Conservation (phyloP, 2,797 vertebrate genomes). For the Champsocephalus gunnari region DNA sequence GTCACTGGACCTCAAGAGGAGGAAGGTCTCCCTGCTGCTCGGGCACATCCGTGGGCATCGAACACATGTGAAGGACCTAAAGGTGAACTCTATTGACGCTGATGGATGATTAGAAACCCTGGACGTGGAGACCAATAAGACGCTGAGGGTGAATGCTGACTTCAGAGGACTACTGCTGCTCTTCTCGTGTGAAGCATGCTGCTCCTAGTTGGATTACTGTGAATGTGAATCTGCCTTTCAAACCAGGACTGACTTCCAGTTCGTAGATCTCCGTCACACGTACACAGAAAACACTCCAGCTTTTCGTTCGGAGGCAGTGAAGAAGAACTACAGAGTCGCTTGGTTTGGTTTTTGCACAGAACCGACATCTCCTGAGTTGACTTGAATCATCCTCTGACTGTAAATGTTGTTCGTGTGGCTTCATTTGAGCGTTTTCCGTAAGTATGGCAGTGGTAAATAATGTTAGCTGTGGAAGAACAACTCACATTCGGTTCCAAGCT, state of each 20-base stretch:
- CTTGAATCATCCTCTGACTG: conserved; percentile 56
- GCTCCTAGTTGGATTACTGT: too few relatives aligned
- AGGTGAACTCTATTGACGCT: neutral
- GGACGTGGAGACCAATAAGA: too few relatives aligned
- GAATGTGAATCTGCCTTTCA: too few relatives aligned
- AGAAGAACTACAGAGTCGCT: neutral
- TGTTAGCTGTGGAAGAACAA: too few relatives aligned
- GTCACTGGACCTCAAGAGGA: neutral
- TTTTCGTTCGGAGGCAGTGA: neutral
- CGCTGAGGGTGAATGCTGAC: too few relatives aligned
- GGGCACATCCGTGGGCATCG: neutral
- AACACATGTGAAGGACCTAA: neutral
- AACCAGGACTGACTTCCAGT: neutral
- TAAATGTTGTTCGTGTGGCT: conserved; percentile 12
- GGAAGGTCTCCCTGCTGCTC: neutral
- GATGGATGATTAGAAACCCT: too few relatives aligned
- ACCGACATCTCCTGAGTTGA: conserved; percentile 64
- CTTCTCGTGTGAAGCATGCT: too few relatives aligned
- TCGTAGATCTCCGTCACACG: neutral
- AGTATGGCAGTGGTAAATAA: neutral
- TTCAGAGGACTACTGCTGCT: too few relatives aligned
- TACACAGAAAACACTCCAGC: neutral
- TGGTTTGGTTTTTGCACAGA: neutral
- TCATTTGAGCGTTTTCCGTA: neutral
- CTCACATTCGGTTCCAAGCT: neutral